Evolutionary conservation across 2,113 vertebrate genomes (phyloP).

Genomic region (Festucalex cinctus): DNA sequence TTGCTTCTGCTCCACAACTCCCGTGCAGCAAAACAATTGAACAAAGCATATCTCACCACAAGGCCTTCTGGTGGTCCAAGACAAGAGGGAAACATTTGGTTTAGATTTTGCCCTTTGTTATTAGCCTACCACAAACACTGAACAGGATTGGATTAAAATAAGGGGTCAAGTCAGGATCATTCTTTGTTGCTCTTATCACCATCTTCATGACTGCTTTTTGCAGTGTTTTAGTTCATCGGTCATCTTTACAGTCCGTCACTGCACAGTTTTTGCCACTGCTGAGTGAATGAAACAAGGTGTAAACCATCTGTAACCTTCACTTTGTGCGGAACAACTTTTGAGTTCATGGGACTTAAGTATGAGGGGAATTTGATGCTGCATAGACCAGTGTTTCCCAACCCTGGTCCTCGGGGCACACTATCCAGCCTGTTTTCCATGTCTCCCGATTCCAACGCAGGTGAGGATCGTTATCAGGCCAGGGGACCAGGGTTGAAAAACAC

Average conservation of each 20-base stretch:
- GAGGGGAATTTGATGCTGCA: neutral
- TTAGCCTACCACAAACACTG: slow-evolving; percentile 7
- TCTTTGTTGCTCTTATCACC: slow-evolving; percentile 28
- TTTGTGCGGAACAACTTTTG: neutral
- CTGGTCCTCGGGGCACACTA: no score
- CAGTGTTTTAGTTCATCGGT: slow-evolving; percentile 11
- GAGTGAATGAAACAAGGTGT: neutral
- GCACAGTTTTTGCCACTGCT: slow-evolving; percentile 7
- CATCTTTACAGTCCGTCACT: slow-evolving; percentile 1
- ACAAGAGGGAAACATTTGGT: slow-evolving; percentile 41
- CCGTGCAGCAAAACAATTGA: slow-evolving; percentile 32
- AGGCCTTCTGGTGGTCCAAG: slow-evolving; percentile 40
- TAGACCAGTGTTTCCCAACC: no score
- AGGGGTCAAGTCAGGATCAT: slow-evolving; percentile 22
- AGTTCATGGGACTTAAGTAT: neutral
- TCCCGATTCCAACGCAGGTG: no score
- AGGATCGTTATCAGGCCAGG: no score
- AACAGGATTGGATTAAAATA: slow-evolving; percentile 23
- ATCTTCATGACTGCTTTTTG: neutral
- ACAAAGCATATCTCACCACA: slow-evolving; percentile 41
- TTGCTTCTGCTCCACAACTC: slow-evolving; percentile 7
- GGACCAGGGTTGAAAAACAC: no score
- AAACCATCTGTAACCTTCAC: neutral
- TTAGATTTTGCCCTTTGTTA: slow-evolving; percentile 37
- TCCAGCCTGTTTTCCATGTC: no score